phyloP scores from a whole-genome alignment of 2,113 vertebrate genomes.

The Fulmarus glacialis region DNA sequence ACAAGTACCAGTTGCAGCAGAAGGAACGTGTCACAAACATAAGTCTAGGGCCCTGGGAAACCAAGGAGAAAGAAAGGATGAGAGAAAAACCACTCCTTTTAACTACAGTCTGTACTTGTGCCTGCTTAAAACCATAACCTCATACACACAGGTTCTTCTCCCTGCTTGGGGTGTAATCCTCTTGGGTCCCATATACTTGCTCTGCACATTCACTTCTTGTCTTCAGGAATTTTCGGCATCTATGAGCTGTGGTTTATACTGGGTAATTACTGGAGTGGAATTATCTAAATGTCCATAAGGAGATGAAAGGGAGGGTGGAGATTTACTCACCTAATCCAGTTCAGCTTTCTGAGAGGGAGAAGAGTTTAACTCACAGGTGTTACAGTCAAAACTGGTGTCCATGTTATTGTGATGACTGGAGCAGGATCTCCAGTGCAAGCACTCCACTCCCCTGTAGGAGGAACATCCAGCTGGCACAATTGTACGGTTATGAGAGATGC shows the following conservation, averaged over 20 bases:
- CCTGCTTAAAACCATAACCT: neutral
- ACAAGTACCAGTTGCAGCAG: neutral
- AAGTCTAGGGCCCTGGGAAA: neutral
- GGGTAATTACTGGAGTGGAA: neutral
- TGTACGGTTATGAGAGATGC: neutral
- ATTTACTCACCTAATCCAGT: conserved; percentile 1
- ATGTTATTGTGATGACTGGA: neutral
- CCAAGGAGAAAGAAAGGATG: neutral
- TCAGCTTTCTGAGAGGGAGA: neutral
- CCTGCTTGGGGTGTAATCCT: neutral
- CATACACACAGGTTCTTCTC: neutral
- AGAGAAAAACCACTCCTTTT: neutral
- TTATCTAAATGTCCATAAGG: conserved; percentile 18
- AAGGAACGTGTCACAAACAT: neutral
- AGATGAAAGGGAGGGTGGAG: conserved; percentile 17
- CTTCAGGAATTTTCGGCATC: conserved; percentile 35
- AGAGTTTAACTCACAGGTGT: neutral
- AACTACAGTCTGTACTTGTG: neutral
- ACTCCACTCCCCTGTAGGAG: accelerated
- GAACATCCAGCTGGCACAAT: neutral
- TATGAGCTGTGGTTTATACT: neutral
- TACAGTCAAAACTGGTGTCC: neutral
- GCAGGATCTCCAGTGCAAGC: neutral
- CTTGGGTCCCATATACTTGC: neutral
- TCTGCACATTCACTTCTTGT: conserved; percentile 21